Conservation (phyloP, 64 coral and sea anemone species). For the Platygyra sinensis region DNA sequence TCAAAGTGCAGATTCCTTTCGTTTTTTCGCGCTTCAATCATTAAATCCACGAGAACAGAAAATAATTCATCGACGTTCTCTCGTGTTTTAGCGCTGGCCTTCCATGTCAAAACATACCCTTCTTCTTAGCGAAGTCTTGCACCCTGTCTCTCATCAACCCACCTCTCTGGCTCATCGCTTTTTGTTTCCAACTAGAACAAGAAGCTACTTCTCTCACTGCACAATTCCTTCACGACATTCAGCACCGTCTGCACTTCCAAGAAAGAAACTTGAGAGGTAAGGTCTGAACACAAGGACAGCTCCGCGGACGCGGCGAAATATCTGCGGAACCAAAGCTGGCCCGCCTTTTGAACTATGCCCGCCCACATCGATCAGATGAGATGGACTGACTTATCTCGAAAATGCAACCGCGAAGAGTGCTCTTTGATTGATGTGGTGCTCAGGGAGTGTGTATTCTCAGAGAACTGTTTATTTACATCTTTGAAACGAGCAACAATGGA, state of each 20-base stretch:
- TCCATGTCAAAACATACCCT: too few species aligned
- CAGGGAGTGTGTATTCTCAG: background rate
- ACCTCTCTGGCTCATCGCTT: too few species aligned
- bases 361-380: slow-evolving; percentile 72
- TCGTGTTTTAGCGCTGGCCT: too few species aligned
- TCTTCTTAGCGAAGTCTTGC: too few species aligned
- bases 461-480: background rate
- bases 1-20: background rate
- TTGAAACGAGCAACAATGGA: slow-evolving; percentile 57
- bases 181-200: slow-evolving; percentile 94
- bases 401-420: slow-evolving; percentile 61
- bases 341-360: slow-evolving; percentile 38
- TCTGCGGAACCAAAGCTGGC: slow-evolving; percentile 53
- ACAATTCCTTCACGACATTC: slow-evolving; percentile 4
- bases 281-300: slow-evolving; percentile 71
- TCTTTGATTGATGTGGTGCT: slow-evolving; percentile 44
- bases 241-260: slow-evolving; percentile 62
- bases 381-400: slow-evolving; percentile 72
- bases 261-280: slow-evolving; percentile 57
- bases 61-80: too few species aligned
- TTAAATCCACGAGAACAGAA: slow-evolving; percentile 60
- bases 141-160: too few species aligned
- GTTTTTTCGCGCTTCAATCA: slow-evolving; percentile 52
- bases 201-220: slow-evolving; percentile 19
- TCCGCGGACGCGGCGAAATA: slow-evolving; percentile 64